Conservation (phyloP, 2,888 invertebrate genomes). For the Cyclophora punctaria region DNA sequence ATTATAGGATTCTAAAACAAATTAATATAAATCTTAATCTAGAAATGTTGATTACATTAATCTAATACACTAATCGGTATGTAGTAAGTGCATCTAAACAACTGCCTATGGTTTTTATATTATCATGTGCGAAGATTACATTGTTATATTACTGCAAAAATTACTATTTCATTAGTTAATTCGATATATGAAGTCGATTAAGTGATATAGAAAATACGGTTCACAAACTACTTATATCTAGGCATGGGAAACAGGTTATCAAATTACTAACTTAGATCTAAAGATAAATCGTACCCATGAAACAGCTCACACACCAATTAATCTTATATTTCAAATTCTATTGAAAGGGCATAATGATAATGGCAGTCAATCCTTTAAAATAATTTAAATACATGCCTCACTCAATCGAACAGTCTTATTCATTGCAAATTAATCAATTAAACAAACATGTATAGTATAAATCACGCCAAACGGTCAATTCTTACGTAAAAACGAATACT, state of each 20-base stretch:
- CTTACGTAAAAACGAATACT: constrained; percentile 37
- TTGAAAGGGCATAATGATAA: constrained; percentile 23
- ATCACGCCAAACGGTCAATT: constrained; percentile 7
- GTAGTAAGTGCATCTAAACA: constrained; percentile 19
- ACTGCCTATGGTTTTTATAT: constrained; percentile 10
- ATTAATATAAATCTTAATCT: constrained; percentile 51
- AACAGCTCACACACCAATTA: constrained; percentile 20
- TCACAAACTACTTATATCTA: constrained; percentile 30
- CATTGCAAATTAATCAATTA: constrained; percentile 29
- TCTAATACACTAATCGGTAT: constrained; percentile 20
- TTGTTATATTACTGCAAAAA: constrained; percentile 6
- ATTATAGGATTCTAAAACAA: constrained; percentile 54
- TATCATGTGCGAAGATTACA: constrained; percentile 10
- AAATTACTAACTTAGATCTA: constrained; percentile 29
- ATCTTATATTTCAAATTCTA: constrained; percentile 24
- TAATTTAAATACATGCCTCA: constrained; percentile 48
- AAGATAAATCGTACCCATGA: constrained; percentile 29
- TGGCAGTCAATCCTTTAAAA: constrained; percentile 58
- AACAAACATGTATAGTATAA: constrained; percentile 8
- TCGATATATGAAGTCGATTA: constrained; percentile 14
- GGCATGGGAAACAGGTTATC: constrained; percentile 27
- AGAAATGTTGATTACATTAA: constrained; percentile 50
- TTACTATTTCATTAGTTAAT: constrained; percentile 14
- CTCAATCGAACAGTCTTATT: constrained; percentile 65
- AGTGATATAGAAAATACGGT: constrained; percentile 27